Percentiles rank a stretch among this genome's conserved stretches.
These are phyloP conservation scores for Cardiocondyla obscurior DNA, from an alignment of 1,140 invertebrate genomes.

Conservation along the genomic window DNA sequence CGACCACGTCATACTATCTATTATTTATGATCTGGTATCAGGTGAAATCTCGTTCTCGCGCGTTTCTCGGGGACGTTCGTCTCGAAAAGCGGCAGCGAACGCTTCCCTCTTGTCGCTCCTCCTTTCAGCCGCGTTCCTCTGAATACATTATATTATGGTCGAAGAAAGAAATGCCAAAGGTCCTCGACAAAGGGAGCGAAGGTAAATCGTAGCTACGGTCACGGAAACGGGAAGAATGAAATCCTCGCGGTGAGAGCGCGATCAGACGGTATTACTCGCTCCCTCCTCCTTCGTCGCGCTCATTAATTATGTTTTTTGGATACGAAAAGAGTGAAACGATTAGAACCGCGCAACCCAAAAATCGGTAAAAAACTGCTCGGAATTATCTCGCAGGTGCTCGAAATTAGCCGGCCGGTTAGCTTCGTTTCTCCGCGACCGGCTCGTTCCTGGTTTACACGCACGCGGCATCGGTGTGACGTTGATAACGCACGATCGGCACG, in stretches of 20 bases:
- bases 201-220: constrained; percentile 30
- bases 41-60: background rate
- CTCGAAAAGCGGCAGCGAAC: constrained; percentile 2
- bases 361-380: constrained; percentile 27
- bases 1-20: background rate
- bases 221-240: constrained; percentile 68
- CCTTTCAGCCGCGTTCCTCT: constrained; percentile 13
- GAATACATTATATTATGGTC: constrained; percentile 38
- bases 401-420: constrained; percentile 72
- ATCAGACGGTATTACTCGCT: constrained; percentile 58
- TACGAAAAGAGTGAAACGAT: background rate
- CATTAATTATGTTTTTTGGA: constrained; percentile 72
- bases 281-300: constrained; percentile 58
- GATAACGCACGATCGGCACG: background rate
- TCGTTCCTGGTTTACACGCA: background rate
- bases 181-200: constrained; percentile 45
- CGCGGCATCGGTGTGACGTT: background rate
- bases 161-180: constrained; percentile 48
- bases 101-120: background rate
- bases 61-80: background rate
- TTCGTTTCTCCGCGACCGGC: constrained; percentile 51
- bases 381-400: constrained; percentile 64
- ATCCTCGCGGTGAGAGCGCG: constrained; percentile 63
- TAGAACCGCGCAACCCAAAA: constrained; percentile 5
- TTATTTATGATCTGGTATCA: background rate